A percentile compares a stretch with the other conserved stretches of the same genome.
Conservation (phyloP, 2,797 vertebrate genomes). For the Acanthurus lineatus region DNA sequence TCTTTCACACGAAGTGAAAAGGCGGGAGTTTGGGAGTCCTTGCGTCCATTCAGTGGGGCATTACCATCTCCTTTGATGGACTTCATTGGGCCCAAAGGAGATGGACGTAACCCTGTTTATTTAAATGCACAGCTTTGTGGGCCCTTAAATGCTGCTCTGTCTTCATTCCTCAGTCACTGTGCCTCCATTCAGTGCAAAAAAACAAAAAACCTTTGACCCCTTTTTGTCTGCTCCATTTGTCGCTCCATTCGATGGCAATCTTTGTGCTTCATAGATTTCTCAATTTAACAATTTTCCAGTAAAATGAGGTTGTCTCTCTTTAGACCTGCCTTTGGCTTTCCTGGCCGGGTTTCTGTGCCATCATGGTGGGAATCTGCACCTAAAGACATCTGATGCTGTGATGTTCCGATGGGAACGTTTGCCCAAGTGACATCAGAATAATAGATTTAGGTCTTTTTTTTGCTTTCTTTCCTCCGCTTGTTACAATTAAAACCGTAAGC, state of each 20-base stretch:
- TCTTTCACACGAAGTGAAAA: constrained; percentile 84
- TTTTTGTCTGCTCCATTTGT: constrained; percentile 75
- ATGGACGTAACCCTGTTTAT: constrained; percentile 85
- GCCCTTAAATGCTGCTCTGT: constrained; percentile 84
- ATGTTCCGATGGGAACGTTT: constrained; percentile 69
- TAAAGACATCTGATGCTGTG: constrained; percentile 47
- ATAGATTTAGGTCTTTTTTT: constrained; percentile 74
- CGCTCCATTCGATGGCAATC: constrained; percentile 75
- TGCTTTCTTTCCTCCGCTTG: constrained; percentile 67
- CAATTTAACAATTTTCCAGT: constrained; percentile 78
- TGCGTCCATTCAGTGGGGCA: constrained; percentile 79
- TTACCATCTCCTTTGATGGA: constrained; percentile 87
- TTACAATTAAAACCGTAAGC: constrained; percentile 75
- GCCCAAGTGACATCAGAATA: constrained; percentile 74
- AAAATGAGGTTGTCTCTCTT: constrained; percentile 68
- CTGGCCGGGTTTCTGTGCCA: constrained; percentile 45
- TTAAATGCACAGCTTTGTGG: constrained; percentile 85
- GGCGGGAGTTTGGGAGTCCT: constrained; percentile 76
- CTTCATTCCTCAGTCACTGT: constrained; percentile 75
- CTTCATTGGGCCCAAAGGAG: constrained; percentile 83
- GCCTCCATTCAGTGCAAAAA: constrained; percentile 81
- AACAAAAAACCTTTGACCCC: constrained; percentile 85
- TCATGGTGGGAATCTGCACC: constrained; percentile 80
- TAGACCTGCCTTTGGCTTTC: constrained; percentile 58
- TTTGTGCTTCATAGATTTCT: constrained; percentile 69